phyloP scores from a whole-genome alignment of 2,888 invertebrate genomes.

The Tipula helvola region DNA sequence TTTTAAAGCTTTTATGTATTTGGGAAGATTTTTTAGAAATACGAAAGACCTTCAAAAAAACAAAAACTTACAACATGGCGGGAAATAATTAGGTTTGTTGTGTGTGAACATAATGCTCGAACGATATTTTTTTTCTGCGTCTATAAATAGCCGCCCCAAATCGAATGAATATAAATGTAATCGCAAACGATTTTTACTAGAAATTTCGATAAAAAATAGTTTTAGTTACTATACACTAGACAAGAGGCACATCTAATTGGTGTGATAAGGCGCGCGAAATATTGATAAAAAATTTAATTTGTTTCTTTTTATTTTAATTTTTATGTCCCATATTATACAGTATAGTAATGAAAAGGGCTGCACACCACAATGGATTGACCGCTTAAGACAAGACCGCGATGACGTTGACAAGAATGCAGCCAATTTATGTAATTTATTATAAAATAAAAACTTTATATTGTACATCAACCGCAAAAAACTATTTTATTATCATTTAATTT shows the following conservation, averaged over 20 bases:
- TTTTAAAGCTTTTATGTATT: neutral
- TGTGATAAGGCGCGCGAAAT: neutral
- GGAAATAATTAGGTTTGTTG: neutral
- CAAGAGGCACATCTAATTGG: neutral
- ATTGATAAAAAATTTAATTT: neutral
- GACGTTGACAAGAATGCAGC: neutral
- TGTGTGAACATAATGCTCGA: neutral
- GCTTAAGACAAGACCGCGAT: neutral
- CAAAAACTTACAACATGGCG: neutral
- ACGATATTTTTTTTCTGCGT: neutral
- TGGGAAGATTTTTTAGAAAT: neutral
- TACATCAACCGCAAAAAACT: neutral
- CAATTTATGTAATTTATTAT: neutral
- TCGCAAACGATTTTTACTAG: neutral
- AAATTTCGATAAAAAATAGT: neutral
- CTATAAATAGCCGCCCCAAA: neutral
- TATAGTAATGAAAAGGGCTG: neutral
- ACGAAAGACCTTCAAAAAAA: neutral
- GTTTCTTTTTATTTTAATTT: neutral
- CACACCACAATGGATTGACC: neutral
- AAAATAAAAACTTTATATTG: neutral
- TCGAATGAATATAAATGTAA: neutral
- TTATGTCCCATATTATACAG: neutral
- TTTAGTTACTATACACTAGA: neutral
- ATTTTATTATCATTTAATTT: neutral